Evolutionary conservation across 2,797 vertebrate species (phyloP).

Genomic region (Poeciliopsis presidionis): DNA sequence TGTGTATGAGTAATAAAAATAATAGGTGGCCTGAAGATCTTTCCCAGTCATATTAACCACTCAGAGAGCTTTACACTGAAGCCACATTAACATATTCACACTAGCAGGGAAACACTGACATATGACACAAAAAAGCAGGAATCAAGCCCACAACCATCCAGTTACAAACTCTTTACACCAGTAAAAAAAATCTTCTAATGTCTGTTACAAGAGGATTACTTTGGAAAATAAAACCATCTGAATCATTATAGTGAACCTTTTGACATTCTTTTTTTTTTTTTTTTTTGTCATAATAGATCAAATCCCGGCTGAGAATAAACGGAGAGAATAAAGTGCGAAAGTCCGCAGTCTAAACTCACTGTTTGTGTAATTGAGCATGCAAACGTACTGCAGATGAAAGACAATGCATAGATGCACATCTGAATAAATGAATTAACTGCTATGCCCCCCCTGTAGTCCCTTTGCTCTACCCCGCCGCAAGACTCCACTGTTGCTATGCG

Average conservation of each 20-base stretch:
- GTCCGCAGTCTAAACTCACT: slow-evolving; percentile 5
- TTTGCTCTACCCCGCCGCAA: background rate
- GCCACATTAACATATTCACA: no score
- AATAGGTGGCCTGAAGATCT: no score
- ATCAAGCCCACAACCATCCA: no score
- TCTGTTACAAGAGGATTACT: slow-evolving; percentile 12
- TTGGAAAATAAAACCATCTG: slow-evolving; percentile 19
- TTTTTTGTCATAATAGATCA: slow-evolving; percentile 43
- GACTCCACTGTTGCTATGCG: slow-evolving; percentile 60
- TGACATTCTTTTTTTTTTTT: slow-evolving; percentile 19
- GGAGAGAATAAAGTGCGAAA: slow-evolving; percentile 28
- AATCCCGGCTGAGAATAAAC: slow-evolving; percentile 23
- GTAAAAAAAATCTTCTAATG: background rate
- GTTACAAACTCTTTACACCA: background rate
- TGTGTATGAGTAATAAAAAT: background rate
- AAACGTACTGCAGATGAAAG: slow-evolving; percentile 22
- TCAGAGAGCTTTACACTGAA: no score
- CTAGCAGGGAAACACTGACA: no score
- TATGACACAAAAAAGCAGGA: no score
- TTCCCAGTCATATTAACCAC: no score
- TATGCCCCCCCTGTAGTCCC: background rate
- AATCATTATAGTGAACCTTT: slow-evolving; percentile 37
- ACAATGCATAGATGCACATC: slow-evolving; percentile 1
- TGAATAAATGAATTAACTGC: background rate
- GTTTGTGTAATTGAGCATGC: slow-evolving; percentile 8